Conservation (phyloP, 2,888 invertebrate species). For the Griposia aprilina region DNA sequence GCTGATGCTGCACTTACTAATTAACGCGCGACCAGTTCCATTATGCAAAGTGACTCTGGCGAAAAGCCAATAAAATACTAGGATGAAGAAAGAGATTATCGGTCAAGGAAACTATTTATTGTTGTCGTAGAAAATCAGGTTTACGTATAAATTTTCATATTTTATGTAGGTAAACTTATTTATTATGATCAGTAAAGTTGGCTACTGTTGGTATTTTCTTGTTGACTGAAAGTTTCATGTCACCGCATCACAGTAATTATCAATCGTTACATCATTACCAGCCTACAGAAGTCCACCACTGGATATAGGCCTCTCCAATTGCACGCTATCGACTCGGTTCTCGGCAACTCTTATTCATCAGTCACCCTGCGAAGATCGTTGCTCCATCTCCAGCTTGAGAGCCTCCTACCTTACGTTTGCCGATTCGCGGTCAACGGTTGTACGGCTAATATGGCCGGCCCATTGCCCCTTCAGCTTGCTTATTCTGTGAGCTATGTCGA, state of each 20-base stretch:
- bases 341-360: too few relatives aligned
- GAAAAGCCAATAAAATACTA: slow-evolving; percentile 46
- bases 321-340: too few relatives aligned
- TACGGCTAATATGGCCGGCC: too few relatives aligned
- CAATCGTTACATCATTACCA: background rate
- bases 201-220: background rate
- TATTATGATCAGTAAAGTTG: slow-evolving; percentile 14
- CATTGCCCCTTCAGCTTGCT: too few relatives aligned
- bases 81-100: slow-evolving; percentile 20
- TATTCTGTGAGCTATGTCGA: too few relatives aligned
- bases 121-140: background rate
- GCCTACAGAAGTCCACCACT: too few relatives aligned
- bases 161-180: background rate
- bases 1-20: slow-evolving; percentile 46
- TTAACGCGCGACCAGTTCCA: slow-evolving; percentile 41
- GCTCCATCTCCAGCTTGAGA: too few relatives aligned
- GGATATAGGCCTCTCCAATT: too few relatives aligned
- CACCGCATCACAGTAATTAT: background rate
- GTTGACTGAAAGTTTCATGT: background rate
- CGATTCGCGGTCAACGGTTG: too few relatives aligned
- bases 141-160: slow-evolving; percentile 6
- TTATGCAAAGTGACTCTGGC: slow-evolving; percentile 55
- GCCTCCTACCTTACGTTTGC: too few relatives aligned
- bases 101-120: slow-evolving; percentile 30
- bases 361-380: too few relatives aligned